Base-by-base conservation (phyloP, 2,888 invertebrate species). In the Lissocephala sabroskyi region DNA sequence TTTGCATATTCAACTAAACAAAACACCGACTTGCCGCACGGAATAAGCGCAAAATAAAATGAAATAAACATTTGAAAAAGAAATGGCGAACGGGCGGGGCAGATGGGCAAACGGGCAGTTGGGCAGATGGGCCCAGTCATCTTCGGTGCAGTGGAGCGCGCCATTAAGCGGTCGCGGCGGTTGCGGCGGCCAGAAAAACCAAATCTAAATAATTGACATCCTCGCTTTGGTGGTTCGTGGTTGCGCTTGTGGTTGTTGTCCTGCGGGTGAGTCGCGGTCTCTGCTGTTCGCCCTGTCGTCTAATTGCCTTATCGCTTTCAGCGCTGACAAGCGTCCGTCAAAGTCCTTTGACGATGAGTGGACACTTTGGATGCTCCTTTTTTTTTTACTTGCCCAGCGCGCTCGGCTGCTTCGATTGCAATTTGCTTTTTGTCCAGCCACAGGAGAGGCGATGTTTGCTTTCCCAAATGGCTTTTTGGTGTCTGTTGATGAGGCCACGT, bases 1-100 rank as follows among this genome's bases (percentile, higher is more conserved):
- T 80, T 80, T 79, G 77, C 80, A 80, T 79, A 80, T 80, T 79
- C 80, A 79, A 75, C 79, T 76, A 79, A 76, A 79, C 77, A 79
- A 78, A 80, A 77, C 73, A 77, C 56, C 65, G 71, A 73, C 79
- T 76, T 79, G 65, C 70, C 19, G 4, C 61, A 47, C 56, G 44
- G 52, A 55, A 42, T 18, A 35, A 2, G n/a, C 35, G 29, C 32
- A 23, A 45, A 55, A 57, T 39, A 37, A 33, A 35, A 37, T 46
- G 30, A 35, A 30, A 56, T 47, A 55, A 56, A 49, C 55, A 42
- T 65, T 65, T 61, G 26, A 56, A 67, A 65, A 62, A 66, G 60
- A 68, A 65, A 30, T 48, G 52, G 45, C 49, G 42, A 39, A 50
- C 49, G 43, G 35, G 35, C 10, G 1, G 7, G 14, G 35, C 41